These are phyloP conservation scores for Choristoneura rosaceana DNA, from an alignment of 2,888 invertebrate genomes.

Conservation along the genomic window DNA sequence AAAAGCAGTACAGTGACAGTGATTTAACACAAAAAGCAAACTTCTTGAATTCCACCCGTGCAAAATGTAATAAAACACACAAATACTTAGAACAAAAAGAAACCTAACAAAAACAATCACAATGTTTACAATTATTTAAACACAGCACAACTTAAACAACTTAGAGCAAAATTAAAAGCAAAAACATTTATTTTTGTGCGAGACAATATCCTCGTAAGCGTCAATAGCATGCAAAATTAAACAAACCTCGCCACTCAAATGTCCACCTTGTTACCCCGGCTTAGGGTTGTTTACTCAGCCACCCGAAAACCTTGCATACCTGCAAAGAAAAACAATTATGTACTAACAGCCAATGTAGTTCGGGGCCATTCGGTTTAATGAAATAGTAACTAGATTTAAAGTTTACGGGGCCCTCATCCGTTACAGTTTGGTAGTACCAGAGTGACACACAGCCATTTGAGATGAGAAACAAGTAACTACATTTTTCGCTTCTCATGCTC, in stretches of 20 bases:
- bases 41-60: too few relatives aligned
- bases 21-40: too few relatives aligned
- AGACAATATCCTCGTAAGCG: slow-evolving; percentile 22
- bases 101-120: too few relatives aligned
- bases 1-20: too few relatives aligned
- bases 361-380: slow-evolving; percentile 37
- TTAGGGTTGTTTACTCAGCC: slow-evolving; percentile 3
- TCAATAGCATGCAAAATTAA: slow-evolving; percentile 19
- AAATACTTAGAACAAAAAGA: too few relatives aligned
- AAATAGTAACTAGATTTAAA: slow-evolving; percentile 44
- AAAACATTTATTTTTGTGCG: slow-evolving; percentile 12
- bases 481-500: too few relatives aligned
- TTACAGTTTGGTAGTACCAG: slow-evolving; percentile 34
- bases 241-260: slow-evolving; percentile 19
- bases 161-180: not conserved
- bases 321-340: slow-evolving; percentile 42
- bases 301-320: slow-evolving; percentile 34
- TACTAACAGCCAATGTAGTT: slow-evolving; percentile 41
- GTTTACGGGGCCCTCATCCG: slow-evolving; percentile 41
- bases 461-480: not conserved
- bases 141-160: too few relatives aligned
- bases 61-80: too few relatives aligned
- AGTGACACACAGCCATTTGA: slow-evolving; percentile 26
- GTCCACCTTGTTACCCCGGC: slow-evolving; percentile 7
- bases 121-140: too few relatives aligned